Base-by-base conservation (phyloP, 1,140 invertebrate species). In the Atopsyche davidsoni region DNA sequence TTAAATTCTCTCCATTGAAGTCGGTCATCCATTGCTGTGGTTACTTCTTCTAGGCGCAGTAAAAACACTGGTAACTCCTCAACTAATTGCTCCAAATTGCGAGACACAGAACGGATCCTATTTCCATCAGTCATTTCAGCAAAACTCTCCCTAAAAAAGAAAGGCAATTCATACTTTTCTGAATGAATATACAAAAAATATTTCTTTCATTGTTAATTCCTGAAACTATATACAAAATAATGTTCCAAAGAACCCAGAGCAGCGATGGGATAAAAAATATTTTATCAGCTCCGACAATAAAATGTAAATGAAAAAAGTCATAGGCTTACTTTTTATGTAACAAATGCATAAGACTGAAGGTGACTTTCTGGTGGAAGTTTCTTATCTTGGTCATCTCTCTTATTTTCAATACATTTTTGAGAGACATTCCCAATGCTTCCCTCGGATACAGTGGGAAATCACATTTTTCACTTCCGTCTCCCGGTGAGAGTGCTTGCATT, bases 1-100 rank as follows among this genome's bases (percentile, higher is more conserved):
- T 81, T 80, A 67, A 80, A 82, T 60, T 81, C 79, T 47, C 72
- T 71, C 75, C 78, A 79, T 57, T 78, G 76, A 23, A 80, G 65
- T 60, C 75, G 75, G 50, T 80, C 77, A 60, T 80, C 78, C 28
- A 79, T 67, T 1, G 75, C 73, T 43, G 65, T 60, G 38, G 69
- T 74, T 18, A 79, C 64, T 61, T 81, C 78, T 64, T 80, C 77
- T 17, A 81, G 61, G 24, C 77, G 63, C 21, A 77, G 58, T 13
- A 80, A 60, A 62, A 80, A 77, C 24, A 79, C 64, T 34, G 79
- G 77, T 51, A 80, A 64, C 63, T 81, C 78, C 59, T 80, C 78
- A 31, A 77, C 66, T 4, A 81, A 57, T 49, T 77, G 73, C 49
- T 78, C 75, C 18, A 82, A 63, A 57, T 78, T 78, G 44, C 75